phyloP scores from a whole-genome alignment of 2,888 invertebrate species.

The Abrostola tripartita region DNA sequence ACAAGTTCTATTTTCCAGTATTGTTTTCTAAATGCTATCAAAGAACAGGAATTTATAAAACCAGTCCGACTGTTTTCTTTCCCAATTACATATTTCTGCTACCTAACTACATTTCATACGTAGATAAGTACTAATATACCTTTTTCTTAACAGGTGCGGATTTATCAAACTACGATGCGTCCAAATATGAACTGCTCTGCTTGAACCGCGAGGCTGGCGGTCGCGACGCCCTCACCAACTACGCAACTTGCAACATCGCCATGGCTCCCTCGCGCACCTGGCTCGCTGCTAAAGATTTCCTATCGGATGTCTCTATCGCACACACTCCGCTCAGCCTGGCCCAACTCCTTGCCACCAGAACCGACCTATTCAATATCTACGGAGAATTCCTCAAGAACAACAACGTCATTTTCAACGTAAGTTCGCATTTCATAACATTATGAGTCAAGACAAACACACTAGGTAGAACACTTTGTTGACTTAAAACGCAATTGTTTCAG shows the following conservation, averaged over 20 bases:
- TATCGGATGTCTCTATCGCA: conserved; percentile 89
- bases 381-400: conserved; percentile 88
- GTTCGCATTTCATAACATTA: conserved; percentile 53
- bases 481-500: conserved; percentile 58
- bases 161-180: conserved; percentile 81
- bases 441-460: neutral
- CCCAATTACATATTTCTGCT: too few species aligned
- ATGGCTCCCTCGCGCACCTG: conserved; percentile 89
- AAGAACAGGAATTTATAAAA: too few species aligned
- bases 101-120: too few species aligned
- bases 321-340: conserved; percentile 89
- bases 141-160: conserved; percentile 86
- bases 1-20: too few species aligned
- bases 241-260: conserved; percentile 89
- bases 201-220: conserved; percentile 86
- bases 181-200: conserved; percentile 90
- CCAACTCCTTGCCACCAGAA: conserved; percentile 84
- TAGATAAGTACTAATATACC: neutral
- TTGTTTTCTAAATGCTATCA: too few species aligned
- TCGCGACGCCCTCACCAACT: conserved; percentile 85
- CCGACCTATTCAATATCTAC: conserved; percentile 90
- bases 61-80: too few species aligned
- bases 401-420: conserved; percentile 83
- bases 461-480: neutral
- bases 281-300: conserved; percentile 81